These are phyloP conservation scores for Stenodera caucasica DNA, from an alignment of 2,888 invertebrate species.

Conservation along the genomic window DNA sequence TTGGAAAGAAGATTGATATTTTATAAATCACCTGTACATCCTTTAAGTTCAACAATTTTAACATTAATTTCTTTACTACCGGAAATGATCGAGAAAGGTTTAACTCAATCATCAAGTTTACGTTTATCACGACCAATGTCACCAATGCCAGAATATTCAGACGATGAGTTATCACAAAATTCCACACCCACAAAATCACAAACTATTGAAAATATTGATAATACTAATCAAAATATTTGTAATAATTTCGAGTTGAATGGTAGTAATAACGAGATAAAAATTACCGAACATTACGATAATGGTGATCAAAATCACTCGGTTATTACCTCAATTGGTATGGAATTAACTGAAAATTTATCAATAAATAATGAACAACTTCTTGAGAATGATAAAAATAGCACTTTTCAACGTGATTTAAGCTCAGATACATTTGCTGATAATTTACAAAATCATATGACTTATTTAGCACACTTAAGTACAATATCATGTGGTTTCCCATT, in stretches of 20 bases:
- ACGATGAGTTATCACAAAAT: constrained; percentile 53
- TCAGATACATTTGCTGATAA: constrained; percentile 64
- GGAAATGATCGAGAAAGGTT: constrained; percentile 81
- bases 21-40: constrained; percentile 90
- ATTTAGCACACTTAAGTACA: constrained; percentile 66
- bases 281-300: constrained; percentile 23
- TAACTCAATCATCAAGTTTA: constrained; percentile 80
- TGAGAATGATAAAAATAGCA: constrained; percentile 50
- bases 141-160: constrained; percentile 68
- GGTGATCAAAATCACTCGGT: constrained; percentile 35
- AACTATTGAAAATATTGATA: constrained; percentile 20
- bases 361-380: constrained; percentile 27
- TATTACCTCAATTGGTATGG: constrained; percentile 47
- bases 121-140: constrained; percentile 75
- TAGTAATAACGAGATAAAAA: constrained; percentile 27
- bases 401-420: constrained; percentile 73
- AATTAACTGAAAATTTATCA: constrained; percentile 52
- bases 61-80: constrained; percentile 90
- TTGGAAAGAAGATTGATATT: constrained; percentile 88
- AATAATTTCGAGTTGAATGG: constrained; percentile 13
- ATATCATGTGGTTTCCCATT: constrained; percentile 82
- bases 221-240: constrained; percentile 19
- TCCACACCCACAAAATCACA: constrained; percentile 39
- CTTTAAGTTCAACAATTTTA: constrained; percentile 82
- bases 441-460: constrained; percentile 63